Evolutionary conservation across 2,797 vertebrate species (phyloP).

Genomic region (Gymnodraco acuticeps): DNA sequence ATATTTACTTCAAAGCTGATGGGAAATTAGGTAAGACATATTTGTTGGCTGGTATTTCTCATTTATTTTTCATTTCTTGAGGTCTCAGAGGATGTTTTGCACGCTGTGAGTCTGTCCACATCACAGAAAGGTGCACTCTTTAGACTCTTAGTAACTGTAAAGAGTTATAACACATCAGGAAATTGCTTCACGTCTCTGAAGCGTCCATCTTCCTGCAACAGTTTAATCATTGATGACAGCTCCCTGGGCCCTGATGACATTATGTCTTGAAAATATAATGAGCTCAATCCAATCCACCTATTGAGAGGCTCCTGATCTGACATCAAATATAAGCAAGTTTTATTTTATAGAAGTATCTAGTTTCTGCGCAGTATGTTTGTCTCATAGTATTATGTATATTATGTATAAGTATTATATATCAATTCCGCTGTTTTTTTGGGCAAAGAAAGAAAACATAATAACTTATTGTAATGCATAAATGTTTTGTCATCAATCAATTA

Average conservation of each 20-base stretch:
- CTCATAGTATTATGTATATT: too few species aligned
- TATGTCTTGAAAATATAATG: not conserved
- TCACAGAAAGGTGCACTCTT: slow-evolving; percentile 11
- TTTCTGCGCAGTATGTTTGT: not conserved
- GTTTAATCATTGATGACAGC: slow-evolving; percentile 23
- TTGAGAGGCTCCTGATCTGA: not conserved
- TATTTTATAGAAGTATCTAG: not conserved
- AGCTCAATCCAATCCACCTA: not conserved
- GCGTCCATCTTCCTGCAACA: slow-evolving; percentile 13
- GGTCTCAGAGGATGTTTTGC: slow-evolving; percentile 11
- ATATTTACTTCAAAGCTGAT: slow-evolving; percentile 40
- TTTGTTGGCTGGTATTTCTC: slow-evolving; percentile 11
- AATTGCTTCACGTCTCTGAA: slow-evolving; percentile 17
- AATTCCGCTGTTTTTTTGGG: not conserved
- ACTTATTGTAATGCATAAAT: not conserved
- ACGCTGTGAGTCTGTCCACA: slow-evolving; percentile 18
- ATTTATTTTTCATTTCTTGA: slow-evolving; percentile 11
- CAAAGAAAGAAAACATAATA: not conserved
- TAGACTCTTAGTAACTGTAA: slow-evolving; percentile 25
- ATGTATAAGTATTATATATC: too few species aligned
- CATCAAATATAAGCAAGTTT: not conserved
- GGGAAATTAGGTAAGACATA: slow-evolving; percentile 34
- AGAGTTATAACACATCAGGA: slow-evolving; percentile 39
- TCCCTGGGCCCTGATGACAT: slow-evolving; percentile 15
- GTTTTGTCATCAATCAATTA: not conserved